Conservation (phyloP, 2,797 vertebrate species). For the Xiphophorus birchmanni region DNA sequence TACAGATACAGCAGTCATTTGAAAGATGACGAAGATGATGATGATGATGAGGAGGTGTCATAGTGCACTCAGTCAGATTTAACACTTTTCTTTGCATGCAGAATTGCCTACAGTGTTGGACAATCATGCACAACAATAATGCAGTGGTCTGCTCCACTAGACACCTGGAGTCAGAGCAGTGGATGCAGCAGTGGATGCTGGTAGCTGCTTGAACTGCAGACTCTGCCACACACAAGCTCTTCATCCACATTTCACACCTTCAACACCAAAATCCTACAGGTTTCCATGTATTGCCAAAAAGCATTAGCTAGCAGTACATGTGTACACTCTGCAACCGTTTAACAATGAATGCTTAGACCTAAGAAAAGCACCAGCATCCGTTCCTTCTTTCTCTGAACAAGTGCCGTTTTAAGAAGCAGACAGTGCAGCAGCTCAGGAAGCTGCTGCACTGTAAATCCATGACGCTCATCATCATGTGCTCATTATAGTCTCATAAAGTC, state of each 20-base stretch:
- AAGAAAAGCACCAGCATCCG: background rate
- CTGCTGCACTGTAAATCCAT: background rate
- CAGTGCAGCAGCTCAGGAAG: background rate
- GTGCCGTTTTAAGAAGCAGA: background rate
- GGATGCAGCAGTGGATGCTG: background rate
- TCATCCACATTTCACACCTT: background rate
- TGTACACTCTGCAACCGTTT: background rate
- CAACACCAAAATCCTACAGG: background rate
- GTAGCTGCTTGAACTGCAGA: background rate
- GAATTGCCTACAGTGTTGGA: constrained; percentile 17
- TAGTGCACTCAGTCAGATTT: constrained; percentile 55
- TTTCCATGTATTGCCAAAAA: background rate
- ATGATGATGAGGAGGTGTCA: constrained; percentile 79
- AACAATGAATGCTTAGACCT: background rate
- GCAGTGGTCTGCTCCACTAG: background rate
- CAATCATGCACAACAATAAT: background rate
- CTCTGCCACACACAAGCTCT: background rate
- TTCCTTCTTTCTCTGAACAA: background rate
- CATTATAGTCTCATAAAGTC: background rate
- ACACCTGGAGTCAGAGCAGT: background rate
- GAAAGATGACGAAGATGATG: constrained; percentile 83
- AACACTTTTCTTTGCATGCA: constrained; percentile 50
- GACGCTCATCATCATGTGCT: background rate
- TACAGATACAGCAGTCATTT: constrained; percentile 79
- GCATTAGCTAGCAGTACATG: background rate